Evolutionary conservation across 2,113 vertebrate species (phyloP).

Genomic region (Strix uralensis): DNA sequence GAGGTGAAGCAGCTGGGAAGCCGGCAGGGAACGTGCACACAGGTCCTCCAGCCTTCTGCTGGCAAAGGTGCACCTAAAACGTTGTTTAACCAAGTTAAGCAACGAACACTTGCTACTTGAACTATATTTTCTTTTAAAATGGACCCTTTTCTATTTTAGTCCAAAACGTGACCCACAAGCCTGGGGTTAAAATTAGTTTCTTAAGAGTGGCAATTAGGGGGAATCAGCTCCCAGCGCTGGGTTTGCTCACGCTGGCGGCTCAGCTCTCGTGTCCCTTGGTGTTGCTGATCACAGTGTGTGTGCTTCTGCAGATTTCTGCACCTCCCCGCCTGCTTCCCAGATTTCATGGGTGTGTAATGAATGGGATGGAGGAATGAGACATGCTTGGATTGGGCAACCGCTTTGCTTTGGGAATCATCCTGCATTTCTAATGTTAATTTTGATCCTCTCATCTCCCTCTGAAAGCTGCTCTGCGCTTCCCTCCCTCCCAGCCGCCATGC

Average conservation of each 20-base stretch:
- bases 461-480: background rate
- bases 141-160: background rate
- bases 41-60: background rate
- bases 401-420: background rate
- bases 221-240: background rate
- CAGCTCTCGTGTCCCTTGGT: background rate
- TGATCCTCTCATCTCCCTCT: background rate
- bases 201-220: background rate
- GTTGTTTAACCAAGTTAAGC: background rate
- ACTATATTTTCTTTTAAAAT: background rate
- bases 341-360: background rate
- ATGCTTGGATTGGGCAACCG: background rate
- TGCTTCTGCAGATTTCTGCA: background rate
- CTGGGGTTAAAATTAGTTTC: background rate
- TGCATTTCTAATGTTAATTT: background rate
- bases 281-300: background rate
- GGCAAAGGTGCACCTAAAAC: background rate
- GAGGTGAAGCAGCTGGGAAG: background rate
- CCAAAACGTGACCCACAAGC: background rate
- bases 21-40: fast-evolving
- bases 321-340: background rate
- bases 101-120: background rate
- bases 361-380: background rate
- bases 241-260: fast-evolving
- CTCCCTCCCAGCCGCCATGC: background rate